Evolutionary conservation across 1,140 invertebrate species (phyloP), one percentile per base, ranked within the genome.

Genomic region (Ceratosolen solmsi): DNA sequence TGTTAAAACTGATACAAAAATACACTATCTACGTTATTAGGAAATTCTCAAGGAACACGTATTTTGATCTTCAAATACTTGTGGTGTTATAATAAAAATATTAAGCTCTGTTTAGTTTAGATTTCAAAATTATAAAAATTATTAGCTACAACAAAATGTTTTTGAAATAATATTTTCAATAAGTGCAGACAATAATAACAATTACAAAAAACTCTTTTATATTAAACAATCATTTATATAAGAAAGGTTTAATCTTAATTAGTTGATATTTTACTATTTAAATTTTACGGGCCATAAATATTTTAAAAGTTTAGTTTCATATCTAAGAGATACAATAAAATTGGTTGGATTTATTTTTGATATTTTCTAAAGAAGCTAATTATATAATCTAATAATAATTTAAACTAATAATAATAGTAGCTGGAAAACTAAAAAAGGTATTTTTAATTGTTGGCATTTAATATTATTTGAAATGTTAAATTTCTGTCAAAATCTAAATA

Each of bases 251-350:
- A 46, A 70, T 72, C 30, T 49, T 27, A 20, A 36, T 54, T 36
- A 63, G 13, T 60, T 60, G n/a, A 76, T 63, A 76, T 46, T 76
- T 75, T 49, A 63, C n/a, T 20, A 63, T 63, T 76, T 13, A 30
- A 60, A 36, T 27, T 63, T 63, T 46, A 7, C 15, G 38, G 25
- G 58, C 15, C 13, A 63, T 41, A 41, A 25, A 36, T 75, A 76
- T n/a, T 65, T 8, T 56, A 74, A n/a, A 74, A 76, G 46, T 75
- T 63, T 60, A 76, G 36, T 4, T 74, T 25, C 30, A 33, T 56
- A 74, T 56, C 36, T 17, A 56, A 11, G 3, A 46, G 41, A 13
- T 74, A 74, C 25, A 74, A 74, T 15, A 36, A 56, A 74, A 74
- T 74, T 36, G 20, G 4, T 56, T 20, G 5, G 41, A 38, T 41